Base-by-base conservation (phyloP, 2,888 invertebrate species). In the Ommatoiulus sabulosus region DNA sequence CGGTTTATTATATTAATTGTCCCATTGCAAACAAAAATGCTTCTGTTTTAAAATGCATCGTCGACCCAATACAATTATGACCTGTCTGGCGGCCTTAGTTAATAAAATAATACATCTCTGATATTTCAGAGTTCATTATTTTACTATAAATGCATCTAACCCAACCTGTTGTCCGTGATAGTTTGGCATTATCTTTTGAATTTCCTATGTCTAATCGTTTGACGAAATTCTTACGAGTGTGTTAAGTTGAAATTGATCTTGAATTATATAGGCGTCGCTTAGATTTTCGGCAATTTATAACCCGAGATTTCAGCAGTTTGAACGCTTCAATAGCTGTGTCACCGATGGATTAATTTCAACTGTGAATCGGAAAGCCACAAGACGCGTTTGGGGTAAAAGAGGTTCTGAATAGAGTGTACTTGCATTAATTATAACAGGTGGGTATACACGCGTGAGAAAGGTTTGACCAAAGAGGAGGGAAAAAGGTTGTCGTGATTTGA, bases 401-500 rank as follows among this genome's bases (percentile, higher is more conserved):
- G 72, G 72, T 24, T 72, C 20, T 72, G 24, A 72, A 24, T 72
- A 24, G 72, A 24, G 72, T 24, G 63, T 24, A 72, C 72, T 72
- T 24, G 72, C 72, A 72, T 72, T 20, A 72, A 20, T 72, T 72
- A 72, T 72, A 72, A 72, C 72, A 72, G 72, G 72, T 72, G 35
- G 35, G 72, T 72, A 72, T 72, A 72, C 72, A 72, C 72, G n/a
- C 72, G 72, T 72, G 72, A 72, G 72, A 72, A 72, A 72, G 72
- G 72, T 20, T 72, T 72, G 72, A 72, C 72, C 72, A 72, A 72
- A 72, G 72, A 20, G 72, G 72, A 72, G 72, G n/a, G 52, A 20
- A 72, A 72, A 72, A 72, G 20, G 72, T 72, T 20, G 72, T 20
- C 72, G 72, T 72, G 72, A 72, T 72, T 72, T 72, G 72, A 72